phyloP scores from a whole-genome alignment of 2,888 invertebrate species.

The Dichetophora obliterata region DNA sequence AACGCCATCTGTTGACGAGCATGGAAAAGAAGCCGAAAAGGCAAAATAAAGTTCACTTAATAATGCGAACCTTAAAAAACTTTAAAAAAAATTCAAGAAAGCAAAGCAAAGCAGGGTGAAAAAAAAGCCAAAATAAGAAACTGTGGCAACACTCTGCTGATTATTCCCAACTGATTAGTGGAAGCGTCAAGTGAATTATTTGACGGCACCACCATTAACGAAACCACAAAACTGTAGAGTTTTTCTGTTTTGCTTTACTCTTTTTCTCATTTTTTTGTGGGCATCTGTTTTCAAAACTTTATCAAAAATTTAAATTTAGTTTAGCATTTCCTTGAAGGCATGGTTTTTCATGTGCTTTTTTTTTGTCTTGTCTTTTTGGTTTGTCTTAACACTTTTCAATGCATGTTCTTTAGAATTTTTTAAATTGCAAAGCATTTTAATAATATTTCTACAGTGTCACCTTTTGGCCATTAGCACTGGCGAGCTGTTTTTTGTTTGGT shows the following conservation, averaged over 20 bases:
- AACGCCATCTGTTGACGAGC: conserved; percentile 58
- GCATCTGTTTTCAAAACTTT: conserved; percentile 54
- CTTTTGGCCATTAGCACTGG: conserved; percentile 43
- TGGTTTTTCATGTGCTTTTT: conserved; percentile 3
- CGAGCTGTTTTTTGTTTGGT: neutral
- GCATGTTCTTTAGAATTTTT: conserved; percentile 57
- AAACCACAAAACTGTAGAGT: conserved; percentile 1
- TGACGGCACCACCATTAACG: conserved; percentile 15
- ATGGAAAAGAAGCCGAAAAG: conserved; percentile 26
- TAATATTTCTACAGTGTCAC: conserved; percentile 60
- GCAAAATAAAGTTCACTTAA: neutral
- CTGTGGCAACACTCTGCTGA: conserved; percentile 22
- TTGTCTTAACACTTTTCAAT: conserved; percentile 50
- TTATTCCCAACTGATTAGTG: conserved; percentile 17
- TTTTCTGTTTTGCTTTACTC: neutral
- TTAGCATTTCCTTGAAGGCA: conserved; percentile 47
- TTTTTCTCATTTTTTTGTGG: neutral
- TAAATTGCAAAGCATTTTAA: conserved; percentile 34
- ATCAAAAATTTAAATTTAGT: conserved; percentile 63
- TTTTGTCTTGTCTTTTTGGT: conserved; percentile 41
- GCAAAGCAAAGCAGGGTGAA: neutral
- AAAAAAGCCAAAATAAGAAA: conserved; percentile 21
- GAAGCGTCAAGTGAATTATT: conserved; percentile 24
- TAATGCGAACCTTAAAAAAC: neutral
- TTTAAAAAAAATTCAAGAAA: neutral